Evolutionary conservation across 2,888 invertebrate genomes (phyloP), one percentile per base, ranked within the genome.

Genomic region (Cactoblastis cactorum): DNA sequence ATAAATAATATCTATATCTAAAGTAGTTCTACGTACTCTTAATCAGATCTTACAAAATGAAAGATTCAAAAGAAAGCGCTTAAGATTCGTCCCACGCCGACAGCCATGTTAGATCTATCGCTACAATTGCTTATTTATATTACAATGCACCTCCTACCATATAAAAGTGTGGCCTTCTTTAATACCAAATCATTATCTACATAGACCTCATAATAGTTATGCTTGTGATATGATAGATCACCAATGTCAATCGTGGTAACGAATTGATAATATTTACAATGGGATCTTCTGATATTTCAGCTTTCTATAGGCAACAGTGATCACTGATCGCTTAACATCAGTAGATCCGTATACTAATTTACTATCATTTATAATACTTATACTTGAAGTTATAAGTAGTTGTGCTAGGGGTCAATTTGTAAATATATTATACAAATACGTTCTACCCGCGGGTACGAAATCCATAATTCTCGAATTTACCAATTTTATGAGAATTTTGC

Each of bases 91-190:
- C 45, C 49, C 37, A 38, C 41, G 46, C 53, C 45, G 22, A 33
- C 9, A 18, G 19, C n/a, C 37, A 37, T 45, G 19, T 12, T 32
- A 15, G 19, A n/a, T 34, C 46, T 34, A 34, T 34, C 33, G 17
- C 33, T 35, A 56, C 56, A 56, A 56, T 56, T 18, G 34, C 45
- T 53, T 32, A 50, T 56, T 56, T 56, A 56, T 50, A 48, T 48
- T 9, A 56, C 49, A 53, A 52, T 52, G 34, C 15, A 15, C 34
- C 34, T 14, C 34, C 34, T 43, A 45, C 35, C 22, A 34, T 35
- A 45, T 17, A 46, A 34, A 14, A 41, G 24, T 47, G 24, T 47
- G 35, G 33, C 45, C 33, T 32, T 18, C 43, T 28, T 12, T 28
- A 28, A 43, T 28, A 28, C 14, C 17, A 34, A 35, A 47, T 47